Percentiles rank a stretch among this genome's conserved stretches.
phyloP scores from a whole-genome alignment of 2,888 invertebrate species.

The Leptopilina myrica region DNA sequence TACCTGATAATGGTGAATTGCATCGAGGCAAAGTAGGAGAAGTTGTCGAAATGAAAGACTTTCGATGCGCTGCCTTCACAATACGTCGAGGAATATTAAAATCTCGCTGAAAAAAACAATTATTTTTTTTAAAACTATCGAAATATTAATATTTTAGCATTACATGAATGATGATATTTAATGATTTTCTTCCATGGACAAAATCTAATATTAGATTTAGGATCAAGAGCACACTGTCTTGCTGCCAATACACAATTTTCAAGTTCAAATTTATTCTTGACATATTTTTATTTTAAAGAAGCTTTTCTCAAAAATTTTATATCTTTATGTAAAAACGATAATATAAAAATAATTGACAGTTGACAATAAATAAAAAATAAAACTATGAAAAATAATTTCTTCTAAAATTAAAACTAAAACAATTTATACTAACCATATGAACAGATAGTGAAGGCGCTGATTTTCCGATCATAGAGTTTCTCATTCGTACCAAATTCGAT shows the following conservation, averaged over 20 bases:
- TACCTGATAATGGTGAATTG: slow-evolving; percentile 86
- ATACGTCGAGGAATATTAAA: slow-evolving; percentile 78
- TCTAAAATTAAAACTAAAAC: not conserved
- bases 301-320: not conserved
- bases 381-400: not conserved
- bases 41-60: slow-evolving; percentile 86
- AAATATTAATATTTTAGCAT: slow-evolving; percentile 1
- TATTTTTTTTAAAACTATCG: not conserved
- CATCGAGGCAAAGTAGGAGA: slow-evolving; percentile 87
- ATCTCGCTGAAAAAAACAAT: slow-evolving; percentile 69
- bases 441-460: slow-evolving; percentile 94
- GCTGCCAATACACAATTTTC: slow-evolving; percentile 35
- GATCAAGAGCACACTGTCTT: slow-evolving; percentile 23
- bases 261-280: slow-evolving; percentile 31
- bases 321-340: not conserved
- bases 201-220: slow-evolving; percentile 18
- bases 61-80: slow-evolving; percentile 82
- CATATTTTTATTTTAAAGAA: not conserved
- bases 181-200: slow-evolving; percentile 9
- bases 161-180: slow-evolving; percentile 18
- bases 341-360: not conserved
- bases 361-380: not conserved
- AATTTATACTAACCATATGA: slow-evolving; percentile 81
- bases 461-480: slow-evolving; percentile 92
- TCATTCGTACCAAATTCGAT: slow-evolving; percentile 91